phyloP scores from a whole-genome alignment of 2,113 vertebrate species.

The Rhombomys opimus region DNA sequence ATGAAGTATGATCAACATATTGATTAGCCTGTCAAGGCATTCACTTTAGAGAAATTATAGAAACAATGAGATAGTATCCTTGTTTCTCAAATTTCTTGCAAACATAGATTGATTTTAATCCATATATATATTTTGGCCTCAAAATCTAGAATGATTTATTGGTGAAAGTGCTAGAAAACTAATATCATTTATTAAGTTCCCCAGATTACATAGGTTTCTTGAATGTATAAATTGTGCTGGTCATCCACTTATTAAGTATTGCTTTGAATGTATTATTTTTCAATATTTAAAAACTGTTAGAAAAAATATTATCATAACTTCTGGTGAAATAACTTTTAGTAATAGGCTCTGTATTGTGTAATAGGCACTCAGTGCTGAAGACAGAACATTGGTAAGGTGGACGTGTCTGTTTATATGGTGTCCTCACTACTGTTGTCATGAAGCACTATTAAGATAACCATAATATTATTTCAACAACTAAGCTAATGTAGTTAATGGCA shows the following conservation, averaged over 20 bases:
- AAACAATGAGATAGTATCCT: neutral
- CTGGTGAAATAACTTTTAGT: neutral
- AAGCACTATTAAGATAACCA: neutral
- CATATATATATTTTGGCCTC: neutral
- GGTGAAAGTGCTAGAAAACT: neutral
- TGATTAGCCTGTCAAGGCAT: neutral
- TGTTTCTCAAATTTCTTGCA: neutral
- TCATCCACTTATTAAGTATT: neutral
- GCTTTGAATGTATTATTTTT: neutral
- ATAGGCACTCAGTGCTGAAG: neutral
- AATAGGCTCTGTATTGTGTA: neutral
- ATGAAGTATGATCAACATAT: neutral
- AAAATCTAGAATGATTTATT: neutral
- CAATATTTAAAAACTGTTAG: neutral
- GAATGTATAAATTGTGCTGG: conserved; percentile 7
- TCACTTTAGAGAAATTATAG: neutral
- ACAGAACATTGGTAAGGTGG: neutral
- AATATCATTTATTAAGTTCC: neutral
- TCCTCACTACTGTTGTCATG: neutral
- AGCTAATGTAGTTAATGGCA: neutral
- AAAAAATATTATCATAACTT: neutral
- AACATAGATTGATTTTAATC: neutral
- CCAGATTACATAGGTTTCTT: neutral
- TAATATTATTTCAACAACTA: neutral
- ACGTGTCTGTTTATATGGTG: neutral